Conservation (phyloP, 2,113 vertebrate species). For the Campylomormyrus numenius region DNA sequence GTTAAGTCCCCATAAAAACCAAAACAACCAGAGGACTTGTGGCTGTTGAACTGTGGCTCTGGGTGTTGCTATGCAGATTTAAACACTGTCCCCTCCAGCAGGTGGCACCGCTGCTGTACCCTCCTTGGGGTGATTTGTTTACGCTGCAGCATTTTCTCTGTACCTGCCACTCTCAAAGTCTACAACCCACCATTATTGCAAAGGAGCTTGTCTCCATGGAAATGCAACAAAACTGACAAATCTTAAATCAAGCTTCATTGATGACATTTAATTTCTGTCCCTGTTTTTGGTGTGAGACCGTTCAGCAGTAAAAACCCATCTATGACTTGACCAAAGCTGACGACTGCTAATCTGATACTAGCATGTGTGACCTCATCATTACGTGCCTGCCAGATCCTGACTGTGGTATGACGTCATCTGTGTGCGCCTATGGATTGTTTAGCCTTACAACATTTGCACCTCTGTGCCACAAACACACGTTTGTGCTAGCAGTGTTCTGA, state of each 20-base stretch:
- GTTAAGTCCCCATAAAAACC: background rate
- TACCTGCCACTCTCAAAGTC: background rate
- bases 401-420: background rate
- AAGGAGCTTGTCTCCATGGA: background rate
- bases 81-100: background rate
- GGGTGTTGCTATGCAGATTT: background rate
- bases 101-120: background rate
- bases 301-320: background rate
- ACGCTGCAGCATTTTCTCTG: background rate
- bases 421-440: background rate
- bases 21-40: background rate
- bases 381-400: background rate
- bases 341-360: background rate
- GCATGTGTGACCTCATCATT: background rate
- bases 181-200: background rate
- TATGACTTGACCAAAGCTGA: background rate
- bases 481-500: background rate
- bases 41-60: background rate
- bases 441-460: background rate
- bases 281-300: background rate
- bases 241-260: background rate
- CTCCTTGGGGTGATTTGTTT: background rate
- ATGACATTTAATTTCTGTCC: background rate
- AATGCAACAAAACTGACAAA: background rate
- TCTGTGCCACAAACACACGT: background rate